These are phyloP conservation scores for Drosophila putrida DNA, from an alignment of 2,888 invertebrate species.

Conservation along the genomic window DNA sequence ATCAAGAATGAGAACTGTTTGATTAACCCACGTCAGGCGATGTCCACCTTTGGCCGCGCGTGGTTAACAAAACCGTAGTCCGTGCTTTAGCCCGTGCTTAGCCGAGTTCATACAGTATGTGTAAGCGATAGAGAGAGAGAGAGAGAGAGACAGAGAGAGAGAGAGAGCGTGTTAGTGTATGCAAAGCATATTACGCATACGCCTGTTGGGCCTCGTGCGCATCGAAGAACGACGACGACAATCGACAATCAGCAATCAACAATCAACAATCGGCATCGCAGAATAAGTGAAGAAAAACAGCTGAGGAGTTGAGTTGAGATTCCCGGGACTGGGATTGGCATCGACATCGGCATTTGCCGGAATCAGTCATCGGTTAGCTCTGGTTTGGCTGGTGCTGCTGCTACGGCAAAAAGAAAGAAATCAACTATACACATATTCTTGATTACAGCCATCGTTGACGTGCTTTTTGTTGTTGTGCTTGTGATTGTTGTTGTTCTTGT, in stretches of 20 bases:
- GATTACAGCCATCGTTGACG: background rate
- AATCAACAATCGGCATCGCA: background rate
- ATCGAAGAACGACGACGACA: slow-evolving; percentile 34
- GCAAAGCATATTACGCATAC: slow-evolving; percentile 47
- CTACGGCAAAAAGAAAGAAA: background rate
- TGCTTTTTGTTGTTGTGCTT: slow-evolving; percentile 5
- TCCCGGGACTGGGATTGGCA: too few species aligned
- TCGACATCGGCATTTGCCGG: slow-evolving; percentile 1
- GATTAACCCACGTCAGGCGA: slow-evolving; percentile 40
- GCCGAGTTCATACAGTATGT: background rate
- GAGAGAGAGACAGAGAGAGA: background rate
- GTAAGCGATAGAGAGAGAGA: background rate
- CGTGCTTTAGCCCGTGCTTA: slow-evolving; percentile 25
- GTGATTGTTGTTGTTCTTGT: slow-evolving; percentile 4
- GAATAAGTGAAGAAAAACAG: background rate
- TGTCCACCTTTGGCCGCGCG: slow-evolving; percentile 44
- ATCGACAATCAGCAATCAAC: slow-evolving; percentile 16
- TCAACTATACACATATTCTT: slow-evolving; percentile 1
- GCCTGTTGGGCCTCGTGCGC: slow-evolving; percentile 56
- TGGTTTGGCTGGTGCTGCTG: slow-evolving; percentile 20
- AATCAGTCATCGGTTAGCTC: slow-evolving; percentile 38
- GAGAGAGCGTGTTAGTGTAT: slow-evolving; percentile 2
- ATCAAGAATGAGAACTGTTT: background rate
- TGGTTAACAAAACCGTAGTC: slow-evolving; percentile 34
- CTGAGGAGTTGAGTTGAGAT: slow-evolving; percentile 10